phyloP scores from a whole-genome alignment of 2,113 vertebrate genomes.

The Falcunculus frontatus region DNA sequence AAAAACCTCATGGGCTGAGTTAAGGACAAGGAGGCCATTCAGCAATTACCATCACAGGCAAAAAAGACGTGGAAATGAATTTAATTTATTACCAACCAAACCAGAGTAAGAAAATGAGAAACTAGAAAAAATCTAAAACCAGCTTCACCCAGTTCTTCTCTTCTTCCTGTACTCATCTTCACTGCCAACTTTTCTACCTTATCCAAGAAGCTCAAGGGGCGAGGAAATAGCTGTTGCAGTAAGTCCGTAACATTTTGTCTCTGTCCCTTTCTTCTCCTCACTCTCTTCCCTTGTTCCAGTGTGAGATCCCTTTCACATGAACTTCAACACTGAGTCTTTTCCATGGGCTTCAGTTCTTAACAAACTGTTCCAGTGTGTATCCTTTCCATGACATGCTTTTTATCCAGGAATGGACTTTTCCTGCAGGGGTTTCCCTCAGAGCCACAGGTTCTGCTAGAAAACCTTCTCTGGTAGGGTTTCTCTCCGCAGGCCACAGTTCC shows the following conservation, averaged over 20 bases:
- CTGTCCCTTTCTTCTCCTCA: background rate
- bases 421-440: accelerated
- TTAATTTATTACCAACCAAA: background rate
- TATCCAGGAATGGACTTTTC: background rate
- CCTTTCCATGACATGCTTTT: accelerated
- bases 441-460: background rate
- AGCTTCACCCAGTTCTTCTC: background rate
- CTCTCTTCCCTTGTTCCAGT: background rate
- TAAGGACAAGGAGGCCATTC: background rate
- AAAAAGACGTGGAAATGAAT: background rate
- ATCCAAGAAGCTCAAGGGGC: background rate
- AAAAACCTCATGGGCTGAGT: background rate
- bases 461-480: background rate
- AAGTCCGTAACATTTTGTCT: background rate
- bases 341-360: background rate
- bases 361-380: background rate
- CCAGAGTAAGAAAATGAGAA: background rate
- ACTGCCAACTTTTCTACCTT: background rate
- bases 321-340: background rate
- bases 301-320: background rate
- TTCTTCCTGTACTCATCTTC: background rate
- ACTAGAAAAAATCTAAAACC: background rate
- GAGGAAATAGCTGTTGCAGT: background rate
- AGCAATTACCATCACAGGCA: background rate
- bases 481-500: background rate